Conservation (phyloP, 2,797 vertebrate species). For the Acipenser transmontanus region DNA sequence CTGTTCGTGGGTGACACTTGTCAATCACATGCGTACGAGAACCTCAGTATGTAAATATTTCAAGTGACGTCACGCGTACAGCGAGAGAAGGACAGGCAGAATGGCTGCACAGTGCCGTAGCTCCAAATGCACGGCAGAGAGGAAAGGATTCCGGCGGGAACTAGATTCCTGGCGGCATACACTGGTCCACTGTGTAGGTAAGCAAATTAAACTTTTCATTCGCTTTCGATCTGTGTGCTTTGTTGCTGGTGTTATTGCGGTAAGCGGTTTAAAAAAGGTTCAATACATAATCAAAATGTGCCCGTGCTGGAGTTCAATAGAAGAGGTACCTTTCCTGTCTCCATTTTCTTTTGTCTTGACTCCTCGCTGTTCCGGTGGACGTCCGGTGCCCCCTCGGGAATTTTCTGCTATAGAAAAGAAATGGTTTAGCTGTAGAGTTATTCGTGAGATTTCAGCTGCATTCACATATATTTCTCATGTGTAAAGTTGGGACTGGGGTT, state of each 20-base stretch:
- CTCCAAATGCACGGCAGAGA: constrained; percentile 89
- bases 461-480: background rate
- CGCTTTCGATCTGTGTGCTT: constrained; percentile 16
- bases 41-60: constrained; percentile 60
- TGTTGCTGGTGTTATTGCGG: constrained; percentile 27
- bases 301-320: constrained; percentile 24
- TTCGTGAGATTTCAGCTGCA: background rate
- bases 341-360: constrained; percentile 46
- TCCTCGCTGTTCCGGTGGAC: constrained; percentile 16
- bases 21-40: constrained; percentile 44
- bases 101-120: constrained; percentile 95
- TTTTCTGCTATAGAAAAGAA: background rate
- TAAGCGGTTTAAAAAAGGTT: constrained; percentile 1
- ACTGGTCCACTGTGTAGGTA: constrained; percentile 93
- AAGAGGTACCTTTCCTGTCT: constrained; percentile 28
- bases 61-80: constrained; percentile 72
- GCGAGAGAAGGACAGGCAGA: constrained; percentile 77
- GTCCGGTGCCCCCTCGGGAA: constrained; percentile 14
- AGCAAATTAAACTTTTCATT: constrained; percentile 37
- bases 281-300: constrained; percentile 1
- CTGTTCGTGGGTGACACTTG: constrained; percentile 42
- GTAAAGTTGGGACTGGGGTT: constrained; percentile 15
- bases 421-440: background rate
- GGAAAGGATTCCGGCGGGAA: constrained; percentile 92
- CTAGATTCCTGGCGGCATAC: constrained; percentile 95